Evolutionary conservation across 2,888 invertebrate genomes (phyloP), one percentile per base, ranked within the genome.

Genomic region (Tetrapedia diversipes): DNA sequence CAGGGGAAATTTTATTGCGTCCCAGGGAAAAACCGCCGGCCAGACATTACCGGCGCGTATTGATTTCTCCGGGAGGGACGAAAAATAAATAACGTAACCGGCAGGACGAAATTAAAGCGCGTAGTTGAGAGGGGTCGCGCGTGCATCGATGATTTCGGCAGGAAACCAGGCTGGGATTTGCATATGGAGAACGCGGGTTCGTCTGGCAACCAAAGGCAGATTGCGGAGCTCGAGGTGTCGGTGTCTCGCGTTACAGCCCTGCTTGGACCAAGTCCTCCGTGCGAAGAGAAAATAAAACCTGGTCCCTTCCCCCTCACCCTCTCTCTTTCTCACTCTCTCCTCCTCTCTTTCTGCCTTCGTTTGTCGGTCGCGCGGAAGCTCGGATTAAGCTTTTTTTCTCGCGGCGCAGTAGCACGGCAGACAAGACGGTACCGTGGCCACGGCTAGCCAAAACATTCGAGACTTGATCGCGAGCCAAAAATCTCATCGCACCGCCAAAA

Each of bases 381-480:
- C 57, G 60, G 60, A 71, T 73, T 67, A 14, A 67, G 72, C 32
- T 67, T 78, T 80, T 83, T 82, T 80, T 76, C 68, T 61, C 69
- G 69, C 72, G 71, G 19, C 78, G 73, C 67, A 61, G 72, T 65
- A 77, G 63, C 84, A 54, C 79, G 82, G 83, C 79, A 87, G 87
- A 86, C 87, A 84, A 80, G 79, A 79, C 82, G 84, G 84, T 84
- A 81, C 87, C 79, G 69, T 59, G 82, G 61, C 77, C 77, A 76
- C 63, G 82, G 83, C 82, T 88, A 90, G 89, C 88, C 89, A 88
- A 90, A 90, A 90, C 89, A 90, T 82, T 71, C 80, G 79, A 75
- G 82, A 82, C 84, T 90, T 90, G 89, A 90, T 84, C 82, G 60
- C 72, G 72, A 79, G 89, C 89, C 90, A 90, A 90, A 89, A 90